phyloP scores from a whole-genome alignment of 2,888 invertebrate species.

The Hermodice carunculata region DNA sequence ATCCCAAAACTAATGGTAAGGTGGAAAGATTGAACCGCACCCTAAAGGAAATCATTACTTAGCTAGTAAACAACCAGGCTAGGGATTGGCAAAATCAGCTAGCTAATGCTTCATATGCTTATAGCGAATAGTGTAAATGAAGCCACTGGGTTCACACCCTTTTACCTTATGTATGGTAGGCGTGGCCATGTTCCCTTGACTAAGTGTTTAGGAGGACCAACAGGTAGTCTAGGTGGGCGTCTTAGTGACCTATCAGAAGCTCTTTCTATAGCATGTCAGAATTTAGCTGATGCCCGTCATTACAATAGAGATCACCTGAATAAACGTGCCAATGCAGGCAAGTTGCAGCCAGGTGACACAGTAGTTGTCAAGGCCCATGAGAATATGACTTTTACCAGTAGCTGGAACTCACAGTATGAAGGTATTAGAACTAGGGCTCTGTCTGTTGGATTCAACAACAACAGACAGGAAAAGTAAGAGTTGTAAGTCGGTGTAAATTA shows the following conservation, averaged over 20 bases:
- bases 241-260: background rate
- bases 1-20: constrained; percentile 1
- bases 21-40: background rate
- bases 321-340: background rate
- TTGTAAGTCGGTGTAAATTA: background rate
- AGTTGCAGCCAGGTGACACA: background rate
- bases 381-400: background rate
- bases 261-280: background rate
- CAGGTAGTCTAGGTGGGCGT: too few relatives aligned
- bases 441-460: background rate
- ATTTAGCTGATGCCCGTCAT: background rate
- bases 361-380: background rate
- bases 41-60: background rate
- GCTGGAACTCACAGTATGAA: constrained; percentile 1
- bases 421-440: background rate
- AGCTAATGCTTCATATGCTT: too few relatives aligned
- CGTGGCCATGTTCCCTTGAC: too few relatives aligned
- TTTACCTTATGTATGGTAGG: too few relatives aligned
- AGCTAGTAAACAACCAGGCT: background rate
- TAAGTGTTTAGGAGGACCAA: too few relatives aligned
- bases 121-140: too few relatives aligned
- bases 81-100: too few relatives aligned
- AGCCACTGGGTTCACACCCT: too few relatives aligned
- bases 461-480: background rate
- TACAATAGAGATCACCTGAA: background rate